phyloP scores from a whole-genome alignment of 2,888 invertebrate species.

The Heliconius ismenius region DNA sequence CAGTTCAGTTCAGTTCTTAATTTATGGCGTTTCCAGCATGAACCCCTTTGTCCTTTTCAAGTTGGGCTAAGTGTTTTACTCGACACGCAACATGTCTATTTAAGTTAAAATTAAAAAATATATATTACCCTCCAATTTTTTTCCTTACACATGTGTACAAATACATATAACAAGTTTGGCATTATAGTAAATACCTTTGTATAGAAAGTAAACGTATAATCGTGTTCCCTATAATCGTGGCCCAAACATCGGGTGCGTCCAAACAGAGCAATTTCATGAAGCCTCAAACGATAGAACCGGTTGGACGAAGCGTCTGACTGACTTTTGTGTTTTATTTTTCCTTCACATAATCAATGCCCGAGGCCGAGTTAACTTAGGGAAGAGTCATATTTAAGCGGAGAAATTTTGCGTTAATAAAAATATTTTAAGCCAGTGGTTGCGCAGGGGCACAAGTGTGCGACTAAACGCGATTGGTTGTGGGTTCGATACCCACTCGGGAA shows the following conservation, averaged over 20 bases:
- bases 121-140: neutral
- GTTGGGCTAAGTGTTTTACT: neutral
- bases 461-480: neutral
- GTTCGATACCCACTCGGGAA: neutral
- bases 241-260: slow-evolving; percentile 32
- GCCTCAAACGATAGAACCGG: slow-evolving; percentile 45
- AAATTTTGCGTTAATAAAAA: slow-evolving; percentile 2
- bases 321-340: slow-evolving; percentile 48
- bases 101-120: too few relatives aligned
- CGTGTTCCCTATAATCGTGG: slow-evolving; percentile 35
- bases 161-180: neutral
- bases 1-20: too few relatives aligned
- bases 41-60: neutral
- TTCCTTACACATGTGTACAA: too few relatives aligned
- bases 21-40: too few relatives aligned
- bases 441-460: neutral
- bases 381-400: slow-evolving; percentile 20
- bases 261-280: slow-evolving; percentile 39
- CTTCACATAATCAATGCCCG: slow-evolving; percentile 43
- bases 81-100: too few relatives aligned
- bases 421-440: neutral
- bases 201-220: slow-evolving; percentile 12
- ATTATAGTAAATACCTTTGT: slow-evolving; percentile 9
- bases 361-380: slow-evolving; percentile 25
- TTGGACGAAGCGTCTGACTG: slow-evolving; percentile 36